These are phyloP conservation scores for Rutpela maculata DNA, from an alignment of 2,888 invertebrate species.

Conservation along the genomic window DNA sequence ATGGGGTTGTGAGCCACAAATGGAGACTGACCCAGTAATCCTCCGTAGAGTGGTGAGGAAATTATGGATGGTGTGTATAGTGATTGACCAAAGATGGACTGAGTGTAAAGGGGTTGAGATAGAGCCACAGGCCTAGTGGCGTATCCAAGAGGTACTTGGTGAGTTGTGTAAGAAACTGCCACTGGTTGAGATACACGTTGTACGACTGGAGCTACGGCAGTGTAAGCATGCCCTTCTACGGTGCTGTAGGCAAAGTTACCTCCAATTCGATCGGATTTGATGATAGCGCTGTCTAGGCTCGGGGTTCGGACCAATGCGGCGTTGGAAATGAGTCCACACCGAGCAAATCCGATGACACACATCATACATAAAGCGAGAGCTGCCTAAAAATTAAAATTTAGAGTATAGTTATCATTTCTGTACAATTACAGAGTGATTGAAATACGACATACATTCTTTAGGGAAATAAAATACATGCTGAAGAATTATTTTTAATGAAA, in stretches of 20 bases:
- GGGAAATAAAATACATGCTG: no score
- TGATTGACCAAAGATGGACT: constrained; percentile 37
- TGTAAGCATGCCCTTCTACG: constrained; percentile 75
- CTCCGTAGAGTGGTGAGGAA: constrained; percentile 13
- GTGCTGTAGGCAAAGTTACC: constrained; percentile 77
- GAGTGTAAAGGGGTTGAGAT: constrained; percentile 36
- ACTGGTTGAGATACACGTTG: constrained; percentile 29
- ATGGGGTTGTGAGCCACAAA: constrained; percentile 19
- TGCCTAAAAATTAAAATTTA: constrained; percentile 44
- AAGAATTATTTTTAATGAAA: no score
- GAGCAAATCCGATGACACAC: constrained; percentile 65
- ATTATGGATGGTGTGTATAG: constrained; percentile 39
- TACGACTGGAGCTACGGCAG: constrained; percentile 69
- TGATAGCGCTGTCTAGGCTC: constrained; percentile 75
- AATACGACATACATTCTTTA: no score
- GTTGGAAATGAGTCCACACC: constrained; percentile 61
- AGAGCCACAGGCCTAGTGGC: constrained; percentile 48
- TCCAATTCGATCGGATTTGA: constrained; percentile 75
- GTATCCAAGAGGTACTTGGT: constrained; percentile 48
- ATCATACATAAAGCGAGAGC: constrained; percentile 60
- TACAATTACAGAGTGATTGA: no score
- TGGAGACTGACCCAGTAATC: constrained; percentile 6
- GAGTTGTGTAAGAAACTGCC: constrained; percentile 51
- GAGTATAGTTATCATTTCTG: no score
- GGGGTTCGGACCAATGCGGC: constrained; percentile 72